Evolutionary conservation across 1,140 invertebrate species (phyloP), one percentile per base, ranked within the genome.

Genomic region (Drosophila micromelanica): DNA sequence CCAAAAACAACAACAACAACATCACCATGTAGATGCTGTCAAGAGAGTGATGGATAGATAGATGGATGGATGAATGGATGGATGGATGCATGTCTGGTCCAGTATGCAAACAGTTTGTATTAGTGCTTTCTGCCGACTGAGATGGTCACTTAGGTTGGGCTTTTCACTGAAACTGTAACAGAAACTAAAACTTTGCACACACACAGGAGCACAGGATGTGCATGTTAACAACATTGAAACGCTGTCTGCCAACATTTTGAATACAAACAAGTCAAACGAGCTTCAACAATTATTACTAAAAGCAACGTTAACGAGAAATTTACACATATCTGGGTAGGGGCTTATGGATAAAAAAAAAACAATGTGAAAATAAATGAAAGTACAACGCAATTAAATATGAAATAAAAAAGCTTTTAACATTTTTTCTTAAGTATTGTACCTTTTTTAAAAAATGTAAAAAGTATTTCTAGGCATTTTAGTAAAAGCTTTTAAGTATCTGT

Each of bases 41-140:
- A 61, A 54, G 20, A 60, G 30, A 61, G 56, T 87, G 81, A 80
- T 86, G 78, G 81, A 86, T 86, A 67, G 75, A 69, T 80, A 52
- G 67, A 64, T 64, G 48, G 38, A 43, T 42, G 17, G 61, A 75
- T 45, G 40, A 7, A 37, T 57, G 38, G 30, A 37, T 30, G 23
- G 17, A 73, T 35, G 23, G 45, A 49, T 40, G 56, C 27, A 38
- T 27, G 61, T 52, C 38, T 46, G 35, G 27, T 46, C 15, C 32
- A 62, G 30, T 61, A 30, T 37, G 15, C 55, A 52, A 69, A 69
- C 65, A 37, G 46, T 60, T 48, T 49, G 56, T 51, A 51, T 69
- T 37, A n/a, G 43, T 30, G 38, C 52, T 13, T 17, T 52, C 49
- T 37, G 35, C 35, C 23, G 6, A 42, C 68, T 65, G 63, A 49